phyloP scores from a whole-genome alignment of 2,888 invertebrate genomes.

The Drepanosiphum platanoidis region DNA sequence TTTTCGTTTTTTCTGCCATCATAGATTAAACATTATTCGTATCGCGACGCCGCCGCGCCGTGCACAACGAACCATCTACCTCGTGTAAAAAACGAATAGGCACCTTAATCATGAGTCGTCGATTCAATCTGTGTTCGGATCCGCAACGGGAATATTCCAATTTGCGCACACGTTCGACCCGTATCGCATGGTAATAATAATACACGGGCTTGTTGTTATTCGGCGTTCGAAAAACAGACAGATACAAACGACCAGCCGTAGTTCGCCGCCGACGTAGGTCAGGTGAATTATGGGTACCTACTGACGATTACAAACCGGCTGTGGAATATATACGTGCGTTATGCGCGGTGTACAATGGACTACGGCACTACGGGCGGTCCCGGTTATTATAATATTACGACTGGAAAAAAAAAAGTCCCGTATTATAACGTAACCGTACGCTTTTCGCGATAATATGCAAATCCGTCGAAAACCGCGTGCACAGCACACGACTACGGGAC shows the following conservation, averaged over 20 bases:
- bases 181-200: no score
- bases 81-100: background rate
- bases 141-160: background rate
- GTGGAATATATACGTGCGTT: background rate
- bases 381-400: background rate
- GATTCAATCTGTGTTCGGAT: no score
- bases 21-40: no score
- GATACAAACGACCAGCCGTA: no score
- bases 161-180: background rate
- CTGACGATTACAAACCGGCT: background rate
- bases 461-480: no score
- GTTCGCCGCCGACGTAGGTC: background rate
- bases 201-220: no score
- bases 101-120: no score
- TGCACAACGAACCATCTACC: no score
- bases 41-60: background rate
- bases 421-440: background rate
- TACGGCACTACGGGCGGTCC: background rate
- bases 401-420: background rate
- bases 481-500: background rate
- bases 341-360: background rate
- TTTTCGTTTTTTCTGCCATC: no score
- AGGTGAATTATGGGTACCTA: background rate
- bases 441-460: background rate
- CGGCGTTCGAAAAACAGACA: no score